Evolutionary conservation across 2,113 vertebrate genomes (phyloP).

Genomic region (rabbit (Oryctolagus cuniculus)): mOryCun1.1 NC_091447.1:11586501-11587000

Average conservation of each 20-base stretch:
- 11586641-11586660: conserved; percentile 60
- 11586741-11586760: conserved; percentile 75
- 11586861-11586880: too few relatives aligned
- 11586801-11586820: not conserved
- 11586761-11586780: not conserved
- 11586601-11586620: conserved; percentile 84
- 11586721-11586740: conserved; percentile 78
- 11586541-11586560: not conserved
- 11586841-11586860: too few relatives aligned
- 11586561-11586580: not conserved
- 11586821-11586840: too few relatives aligned
- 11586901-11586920: too few relatives aligned
- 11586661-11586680: conserved; percentile 76
- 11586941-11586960: too few relatives aligned
- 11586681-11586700: conserved; percentile 84
- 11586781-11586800: not conserved
- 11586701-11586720: conserved; percentile 81
- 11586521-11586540: not conserved
- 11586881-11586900: too few relatives aligned
- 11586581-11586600: conserved; percentile 80
- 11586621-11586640: conserved; percentile 60
- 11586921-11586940: too few relatives aligned
- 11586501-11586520: not conserved
- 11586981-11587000: too few relatives aligned
- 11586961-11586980: too few relatives aligned